phyloP scores from a whole-genome alignment of 92 coral and sea anemone genomes.

The Parazoanthus darwini region DNA sequence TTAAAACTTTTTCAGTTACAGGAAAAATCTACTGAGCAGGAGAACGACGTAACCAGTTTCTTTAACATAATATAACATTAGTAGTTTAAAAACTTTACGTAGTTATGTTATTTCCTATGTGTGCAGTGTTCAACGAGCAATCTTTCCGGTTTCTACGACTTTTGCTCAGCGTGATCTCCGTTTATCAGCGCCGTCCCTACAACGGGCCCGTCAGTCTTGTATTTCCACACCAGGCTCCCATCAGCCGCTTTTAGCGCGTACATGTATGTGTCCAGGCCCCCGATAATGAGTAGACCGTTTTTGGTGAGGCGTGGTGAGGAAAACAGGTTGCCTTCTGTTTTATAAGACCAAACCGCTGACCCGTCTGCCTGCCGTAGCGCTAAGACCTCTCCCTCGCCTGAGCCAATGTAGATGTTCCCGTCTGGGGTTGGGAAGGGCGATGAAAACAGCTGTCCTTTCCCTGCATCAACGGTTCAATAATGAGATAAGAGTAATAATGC shows the following conservation, averaged over 20 bases:
- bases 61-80: too few relatives aligned
- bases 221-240: constrained; percentile 89
- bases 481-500: too few relatives aligned
- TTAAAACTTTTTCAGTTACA: too few relatives aligned
- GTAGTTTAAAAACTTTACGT: too few relatives aligned
- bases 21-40: too few relatives aligned
- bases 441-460: constrained; percentile 79
- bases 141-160: constrained; percentile 42
- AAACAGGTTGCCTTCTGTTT: constrained; percentile 72
- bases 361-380: constrained; percentile 84
- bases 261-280: constrained; percentile 77
- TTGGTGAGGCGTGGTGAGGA: constrained; percentile 86
- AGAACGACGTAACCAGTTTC: too few relatives aligned
- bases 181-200: constrained; percentile 90
- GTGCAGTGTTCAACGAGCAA: too few relatives aligned
- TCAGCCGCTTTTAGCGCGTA: constrained; percentile 70
- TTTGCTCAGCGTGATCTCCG: constrained; percentile 53
- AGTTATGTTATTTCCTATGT: too few relatives aligned
- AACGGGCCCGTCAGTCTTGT: constrained; percentile 87
- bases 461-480: constrained; percentile 32
- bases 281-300: constrained; percentile 78
- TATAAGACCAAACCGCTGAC: constrained; percentile 77
- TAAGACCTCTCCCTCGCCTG: constrained; percentile 84
- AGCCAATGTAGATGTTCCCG: constrained; percentile 85
- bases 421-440: constrained; percentile 84